Evolutionary conservation across 1,140 invertebrate genomes (phyloP).

Genomic region (Pemphigus obesinymphae): DNA sequence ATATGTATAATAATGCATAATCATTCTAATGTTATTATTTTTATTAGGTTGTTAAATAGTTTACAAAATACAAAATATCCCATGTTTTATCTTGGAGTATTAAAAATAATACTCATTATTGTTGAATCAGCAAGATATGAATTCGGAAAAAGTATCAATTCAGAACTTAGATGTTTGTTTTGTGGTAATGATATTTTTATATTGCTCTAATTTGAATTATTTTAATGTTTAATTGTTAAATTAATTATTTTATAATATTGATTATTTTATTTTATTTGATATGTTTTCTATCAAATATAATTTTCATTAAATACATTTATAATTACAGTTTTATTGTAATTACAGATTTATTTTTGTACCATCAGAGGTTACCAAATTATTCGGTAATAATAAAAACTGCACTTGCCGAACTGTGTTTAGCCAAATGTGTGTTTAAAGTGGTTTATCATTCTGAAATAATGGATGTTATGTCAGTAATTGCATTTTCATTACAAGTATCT

Average conservation of each 20-base stretch:
- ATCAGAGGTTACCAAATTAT: neutral
- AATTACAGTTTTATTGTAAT: neutral
- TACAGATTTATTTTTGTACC: conserved; percentile 19
- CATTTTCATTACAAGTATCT: conserved; percentile 12
- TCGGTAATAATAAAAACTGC: neutral
- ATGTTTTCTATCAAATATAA: neutral
- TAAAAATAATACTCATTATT: conserved; percentile 19
- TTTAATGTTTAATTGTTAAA: neutral
- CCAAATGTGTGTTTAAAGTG: conserved; percentile 2
- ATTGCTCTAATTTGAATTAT: neutral
- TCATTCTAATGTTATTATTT: too few relatives aligned
- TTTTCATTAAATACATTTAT: neutral
- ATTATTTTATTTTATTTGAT: neutral
- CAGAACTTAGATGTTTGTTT: neutral
- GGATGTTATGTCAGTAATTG: neutral
- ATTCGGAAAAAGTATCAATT: neutral
- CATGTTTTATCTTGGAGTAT: neutral
- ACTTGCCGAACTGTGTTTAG: neutral
- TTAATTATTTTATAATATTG: too few relatives aligned
- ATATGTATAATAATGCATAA: too few relatives aligned
- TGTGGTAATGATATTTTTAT: neutral
- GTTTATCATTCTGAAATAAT: neutral
- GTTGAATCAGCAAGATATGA: neutral
- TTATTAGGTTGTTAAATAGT: neutral
- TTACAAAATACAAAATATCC: neutral